phyloP scores from a whole-genome alignment of 1,140 invertebrate species.

The Mizuhopecten yessoensis region DNA sequence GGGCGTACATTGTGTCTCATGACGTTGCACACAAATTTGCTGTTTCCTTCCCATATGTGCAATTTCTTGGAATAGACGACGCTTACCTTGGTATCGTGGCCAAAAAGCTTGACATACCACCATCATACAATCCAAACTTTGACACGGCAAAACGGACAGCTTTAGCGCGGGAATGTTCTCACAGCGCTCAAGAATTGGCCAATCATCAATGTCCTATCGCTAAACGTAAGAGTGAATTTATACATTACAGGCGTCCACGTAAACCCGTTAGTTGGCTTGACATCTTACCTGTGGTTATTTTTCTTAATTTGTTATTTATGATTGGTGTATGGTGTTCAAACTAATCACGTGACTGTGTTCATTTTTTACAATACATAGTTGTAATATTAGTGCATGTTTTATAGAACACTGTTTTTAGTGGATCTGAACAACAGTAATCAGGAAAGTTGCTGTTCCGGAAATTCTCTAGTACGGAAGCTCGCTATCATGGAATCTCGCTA shows the following conservation, averaged over 20 bases:
- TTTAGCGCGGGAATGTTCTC: background rate
- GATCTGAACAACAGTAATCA: too few species aligned
- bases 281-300: background rate
- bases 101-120: slow-evolving; percentile 33
- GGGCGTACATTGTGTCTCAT: slow-evolving; percentile 45
- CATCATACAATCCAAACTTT: background rate
- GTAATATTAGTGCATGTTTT: too few species aligned
- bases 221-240: background rate
- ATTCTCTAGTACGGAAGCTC: too few species aligned
- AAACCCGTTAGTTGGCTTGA: background rate
- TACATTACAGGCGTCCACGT: background rate
- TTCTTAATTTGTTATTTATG: background rate
- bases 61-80: slow-evolving; percentile 53
- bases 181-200: background rate
- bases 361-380: too few species aligned
- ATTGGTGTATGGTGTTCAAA: background rate
- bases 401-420: too few species aligned
- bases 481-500: too few species aligned
- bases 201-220: background rate
- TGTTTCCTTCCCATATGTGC: slow-evolving; percentile 44
- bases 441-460: too few species aligned
- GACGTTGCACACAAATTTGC: slow-evolving; percentile 25
- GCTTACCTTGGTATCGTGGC: slow-evolving; percentile 52
- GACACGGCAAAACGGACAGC: background rate
- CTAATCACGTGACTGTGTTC: slow-evolving; percentile 16